These are phyloP conservation scores for Arvicanthis niloticus DNA, from an alignment of 2,113 vertebrate species.

Conservation along the genomic window DNA sequence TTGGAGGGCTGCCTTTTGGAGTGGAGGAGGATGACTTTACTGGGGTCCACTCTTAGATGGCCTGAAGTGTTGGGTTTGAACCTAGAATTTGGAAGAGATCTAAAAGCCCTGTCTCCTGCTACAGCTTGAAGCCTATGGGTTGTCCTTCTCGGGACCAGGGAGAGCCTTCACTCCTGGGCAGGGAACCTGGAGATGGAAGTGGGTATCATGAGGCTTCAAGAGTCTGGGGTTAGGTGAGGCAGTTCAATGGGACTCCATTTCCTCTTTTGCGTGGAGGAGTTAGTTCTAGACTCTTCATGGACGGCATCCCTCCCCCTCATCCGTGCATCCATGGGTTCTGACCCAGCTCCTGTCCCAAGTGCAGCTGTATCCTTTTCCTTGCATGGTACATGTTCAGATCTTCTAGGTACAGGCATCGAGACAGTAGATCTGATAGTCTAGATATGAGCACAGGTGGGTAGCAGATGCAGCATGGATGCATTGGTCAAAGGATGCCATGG, in stretches of 20 bases:
- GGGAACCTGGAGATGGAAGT: neutral
- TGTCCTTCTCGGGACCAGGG: neutral
- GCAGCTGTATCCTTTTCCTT: neutral
- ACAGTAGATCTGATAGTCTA: too few species aligned
- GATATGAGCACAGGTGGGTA: neutral
- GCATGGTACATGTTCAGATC: neutral
- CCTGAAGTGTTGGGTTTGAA: neutral
- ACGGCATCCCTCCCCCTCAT: neutral
- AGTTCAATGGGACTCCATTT: neutral
- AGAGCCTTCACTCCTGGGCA: slow-evolving; percentile 51
- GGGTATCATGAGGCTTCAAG: neutral
- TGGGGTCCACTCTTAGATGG: neutral
- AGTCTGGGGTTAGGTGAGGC: neutral
- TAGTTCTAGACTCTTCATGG: neutral
- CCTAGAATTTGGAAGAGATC: neutral
- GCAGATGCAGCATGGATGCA: too few species aligned
- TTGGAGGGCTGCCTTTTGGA: neutral
- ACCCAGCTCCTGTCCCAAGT: neutral
- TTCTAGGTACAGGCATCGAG: too few species aligned
- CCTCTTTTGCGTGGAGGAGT: neutral
- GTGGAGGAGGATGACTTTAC: neutral
- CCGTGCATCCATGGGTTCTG: neutral
- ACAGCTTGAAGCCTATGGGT: neutral
- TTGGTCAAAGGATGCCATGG: too few species aligned
- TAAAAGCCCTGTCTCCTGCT: neutral